Base-by-base conservation (phyloP, 2,113 vertebrate species). In the Semnornis frantzii region DNA sequence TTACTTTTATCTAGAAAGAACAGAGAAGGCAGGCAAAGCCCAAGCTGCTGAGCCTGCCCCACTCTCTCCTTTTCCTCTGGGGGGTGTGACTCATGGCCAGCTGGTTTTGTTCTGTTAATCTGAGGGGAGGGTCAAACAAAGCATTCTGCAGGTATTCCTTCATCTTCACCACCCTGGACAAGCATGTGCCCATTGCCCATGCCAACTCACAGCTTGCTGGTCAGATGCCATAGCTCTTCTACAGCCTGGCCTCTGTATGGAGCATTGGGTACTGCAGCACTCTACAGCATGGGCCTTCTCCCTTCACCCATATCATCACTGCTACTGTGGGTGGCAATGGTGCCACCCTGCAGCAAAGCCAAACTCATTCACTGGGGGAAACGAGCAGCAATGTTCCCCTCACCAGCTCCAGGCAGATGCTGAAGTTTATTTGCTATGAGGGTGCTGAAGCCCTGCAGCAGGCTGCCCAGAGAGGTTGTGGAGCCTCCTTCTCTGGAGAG, bases 191-290 rank as follows among this genome's bases (percentile, higher is more conserved):
- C 18, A 12, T 3, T 42, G 28, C 39, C 30, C 64, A 62, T 1
- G 0, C 16, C 0, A 1, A 85, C 65, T 68, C 58, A 68, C 0
- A 0, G 55, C 14, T 54, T 87, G n/a, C 59, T 85, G 58, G 16
- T 57, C 64, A 80, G 54, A 79, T 33, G 52, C 28, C 37, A 71
- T 9, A 74, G 82, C 18, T 85, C n/a, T 59, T 44, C 59, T 83
- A 21, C 71, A 81, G 60, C 71, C 66, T 10, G 21, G 25, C 18
- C 30, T 85, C 50, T 63, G 65, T 17, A 62, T 27, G 34, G 39
- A 75, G 62, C 57, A 31, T 23, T 59, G 27, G 21, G 28, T 50
- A 72, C 19, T 59, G 69, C 69, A 77, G 17, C 42, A 7, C 39
- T 91, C 75, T 50, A 77, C 76, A n/a, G 87, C 39, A n/a, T 1